Evolutionary conservation across 2,888 invertebrate species (phyloP).

Genomic region (Amphipoea lucens): DNA sequence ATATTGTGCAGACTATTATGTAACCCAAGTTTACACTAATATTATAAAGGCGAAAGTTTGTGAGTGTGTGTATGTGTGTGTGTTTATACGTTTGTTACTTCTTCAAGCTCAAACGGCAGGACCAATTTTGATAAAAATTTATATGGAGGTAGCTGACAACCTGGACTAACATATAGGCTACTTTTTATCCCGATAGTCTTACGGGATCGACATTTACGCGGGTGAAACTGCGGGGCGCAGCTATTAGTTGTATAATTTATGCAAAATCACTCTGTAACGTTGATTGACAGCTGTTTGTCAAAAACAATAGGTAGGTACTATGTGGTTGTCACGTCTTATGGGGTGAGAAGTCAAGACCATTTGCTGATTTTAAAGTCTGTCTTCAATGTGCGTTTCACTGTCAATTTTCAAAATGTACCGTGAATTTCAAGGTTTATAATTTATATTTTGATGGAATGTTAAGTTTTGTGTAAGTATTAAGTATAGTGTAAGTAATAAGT

Average conservation of each 20-base stretch:
- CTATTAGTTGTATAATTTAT: conserved; percentile 22
- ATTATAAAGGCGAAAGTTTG: no score
- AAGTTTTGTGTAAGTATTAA: neutral
- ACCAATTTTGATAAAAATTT: no score
- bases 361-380: conserved; percentile 4
- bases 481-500: no score
- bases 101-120: no score
- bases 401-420: neutral
- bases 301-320: conserved; percentile 17
- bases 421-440: neutral
- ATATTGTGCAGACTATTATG: neutral
- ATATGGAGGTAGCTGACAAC: no score
- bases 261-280: conserved; percentile 32
- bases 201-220: no score
- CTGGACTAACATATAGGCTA: no score
- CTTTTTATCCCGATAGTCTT: no score
- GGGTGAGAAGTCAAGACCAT: conserved; percentile 45
- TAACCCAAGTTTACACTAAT: neutral
- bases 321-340: neutral
- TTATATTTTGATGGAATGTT: neutral
- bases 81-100: no score
- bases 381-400: conserved; percentile 5
- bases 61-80: no score
- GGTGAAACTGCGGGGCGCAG: no score
- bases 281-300: conserved; percentile 42